Base-by-base conservation (phyloP, 1,140 invertebrate species). In the Episyrphus balteatus region DNA sequence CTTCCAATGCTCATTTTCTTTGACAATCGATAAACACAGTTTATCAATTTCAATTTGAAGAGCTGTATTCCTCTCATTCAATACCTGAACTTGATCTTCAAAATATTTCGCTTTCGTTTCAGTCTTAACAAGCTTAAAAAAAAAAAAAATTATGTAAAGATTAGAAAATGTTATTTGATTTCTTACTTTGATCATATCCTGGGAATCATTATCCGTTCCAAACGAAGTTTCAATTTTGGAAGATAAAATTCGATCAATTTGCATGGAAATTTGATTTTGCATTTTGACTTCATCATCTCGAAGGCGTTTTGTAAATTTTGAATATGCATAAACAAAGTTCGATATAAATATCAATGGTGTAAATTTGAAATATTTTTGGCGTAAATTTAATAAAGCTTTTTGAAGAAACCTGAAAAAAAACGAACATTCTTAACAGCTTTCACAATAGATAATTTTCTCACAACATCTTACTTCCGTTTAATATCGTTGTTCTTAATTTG, bases 291-390 rank as follows among this genome's bases (percentile, higher is more conserved):
- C 46, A 47, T 52, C 54, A 32, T 39, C 50, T 8, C 51, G 32
- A n/a, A 49, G 47, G 1, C 39, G 51, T 40, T 47, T 44, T 17
- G 51, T 52, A 36, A 65, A 59, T 43, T 59, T 57, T 14, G 57
- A 52, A 38, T 62, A 62, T 21, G 58, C 51, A 51, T 57, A 60
- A 36, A 65, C 57, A 49, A 66, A 66, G 39, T 66, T 66, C 31
- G 48, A 64, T 2, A 66, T 61, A 58, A 66, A 66, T 53, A 66
- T 56, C 42, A 66, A 40, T 7, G 63, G 63, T 26, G 63, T 66
- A 17, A 61, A 66, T 60, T 66, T 66, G 55, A 61, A 59, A 57
- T 66, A 66, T 55, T 66, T 66, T 47, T 66, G 21, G 21, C 21
- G 21, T 26, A 26, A 26, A 8, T 26, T 26, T 8, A 26, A 5